Percentiles rank a stretch among this genome's conserved stretches.
phyloP scores from a whole-genome alignment of 2,888 invertebrate genomes.

The Stegana nigrithorax region DNA sequence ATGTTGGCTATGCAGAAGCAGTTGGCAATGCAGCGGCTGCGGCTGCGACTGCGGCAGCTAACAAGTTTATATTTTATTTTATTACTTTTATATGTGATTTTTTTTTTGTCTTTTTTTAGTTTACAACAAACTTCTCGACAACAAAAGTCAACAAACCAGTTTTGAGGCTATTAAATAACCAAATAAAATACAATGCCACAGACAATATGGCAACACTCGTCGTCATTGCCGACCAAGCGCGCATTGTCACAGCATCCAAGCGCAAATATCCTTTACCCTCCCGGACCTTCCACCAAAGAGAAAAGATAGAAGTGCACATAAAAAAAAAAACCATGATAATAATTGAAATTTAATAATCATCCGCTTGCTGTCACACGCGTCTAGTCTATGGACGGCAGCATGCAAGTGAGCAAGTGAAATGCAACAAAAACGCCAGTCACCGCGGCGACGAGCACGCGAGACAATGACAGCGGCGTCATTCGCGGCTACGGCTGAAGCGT shows the following conservation, averaged over 20 bases:
- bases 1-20: too few species aligned
- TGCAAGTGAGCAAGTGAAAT: not conserved
- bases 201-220: constrained; percentile 15
- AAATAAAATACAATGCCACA: not conserved
- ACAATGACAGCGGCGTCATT: not conserved
- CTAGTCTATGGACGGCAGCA: too few species aligned
- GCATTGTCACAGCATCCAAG: too few species aligned
- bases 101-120: too few species aligned
- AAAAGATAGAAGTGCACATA: not conserved
- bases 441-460: not conserved
- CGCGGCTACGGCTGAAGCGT: not conserved
- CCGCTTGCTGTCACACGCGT: too few species aligned
- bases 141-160: constrained; percentile 17
- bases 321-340: constrained; percentile 51
- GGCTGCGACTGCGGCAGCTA: too few species aligned
- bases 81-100: too few species aligned
- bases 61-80: too few species aligned
- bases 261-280: too few species aligned
- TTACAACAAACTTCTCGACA: not conserved
- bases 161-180: constrained; percentile 14
- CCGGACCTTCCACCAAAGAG: not conserved
- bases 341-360: constrained; percentile 60
- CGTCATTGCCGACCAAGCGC: not conserved
- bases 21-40: too few species aligned
- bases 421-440: not conserved